A percentile compares a stretch with the other conserved stretches of the same genome.
These are phyloP conservation scores for Calcarius lapponicus DNA, from an alignment of 2,797 vertebrate species.

Conservation along the genomic window DNA sequence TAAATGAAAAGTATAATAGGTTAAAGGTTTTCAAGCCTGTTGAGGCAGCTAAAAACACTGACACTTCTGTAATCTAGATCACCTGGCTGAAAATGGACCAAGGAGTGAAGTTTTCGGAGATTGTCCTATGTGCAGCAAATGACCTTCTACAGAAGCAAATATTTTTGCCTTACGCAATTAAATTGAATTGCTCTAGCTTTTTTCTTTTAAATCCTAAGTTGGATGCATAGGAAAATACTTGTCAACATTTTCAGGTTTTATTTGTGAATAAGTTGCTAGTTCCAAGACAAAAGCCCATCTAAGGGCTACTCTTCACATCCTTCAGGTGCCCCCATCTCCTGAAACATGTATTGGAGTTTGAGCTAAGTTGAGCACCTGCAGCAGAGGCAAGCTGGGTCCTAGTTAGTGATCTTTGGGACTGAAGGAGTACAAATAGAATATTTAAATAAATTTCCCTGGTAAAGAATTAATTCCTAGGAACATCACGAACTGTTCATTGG, in stretches of 20 bases:
- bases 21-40: neutral
- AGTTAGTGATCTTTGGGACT: neutral
- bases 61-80: neutral
- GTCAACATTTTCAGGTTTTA: neutral
- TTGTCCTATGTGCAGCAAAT: neutral
- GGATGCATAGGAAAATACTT: neutral
- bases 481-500: neutral
- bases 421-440: neutral
- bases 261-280: neutral
- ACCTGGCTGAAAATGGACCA: neutral
- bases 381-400: rapidly evolving
- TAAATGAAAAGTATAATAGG: neutral
- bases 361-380: neutral
- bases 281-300: neutral
- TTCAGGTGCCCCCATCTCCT: rapidly evolving
- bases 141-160: neutral
- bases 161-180: neutral
- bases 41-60: neutral
- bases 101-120: neutral
- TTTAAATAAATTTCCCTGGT: neutral
- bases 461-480: neutral
- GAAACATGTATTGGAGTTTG: rapidly evolving
- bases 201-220: neutral
- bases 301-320: neutral
- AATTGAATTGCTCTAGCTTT: neutral